Evolutionary conservation across 2,797 vertebrate species (phyloP).

Genomic region (Enteromius afrohamiltoni): DNA sequence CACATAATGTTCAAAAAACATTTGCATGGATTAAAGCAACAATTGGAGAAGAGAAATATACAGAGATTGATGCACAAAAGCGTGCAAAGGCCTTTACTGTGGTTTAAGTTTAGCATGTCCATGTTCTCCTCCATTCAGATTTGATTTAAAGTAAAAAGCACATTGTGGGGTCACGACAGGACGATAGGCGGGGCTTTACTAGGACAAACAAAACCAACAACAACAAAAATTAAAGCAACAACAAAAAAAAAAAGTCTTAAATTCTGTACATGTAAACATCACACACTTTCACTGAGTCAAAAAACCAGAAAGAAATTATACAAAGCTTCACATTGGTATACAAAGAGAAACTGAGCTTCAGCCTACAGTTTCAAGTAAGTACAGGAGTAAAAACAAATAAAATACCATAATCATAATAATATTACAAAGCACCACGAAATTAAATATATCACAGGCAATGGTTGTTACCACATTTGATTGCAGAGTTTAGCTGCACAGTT

Average conservation of each 20-base stretch:
- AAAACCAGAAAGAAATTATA: slow-evolving; percentile 93
- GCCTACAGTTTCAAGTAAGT: slow-evolving; percentile 81
- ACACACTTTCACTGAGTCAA: slow-evolving; percentile 99
- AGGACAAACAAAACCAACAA: slow-evolving; percentile 53
- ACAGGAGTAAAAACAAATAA: slow-evolving; percentile 80
- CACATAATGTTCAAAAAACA: not conserved
- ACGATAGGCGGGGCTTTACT: slow-evolving; percentile 42
- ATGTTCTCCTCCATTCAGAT: slow-evolving; percentile 38
- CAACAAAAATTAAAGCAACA: slow-evolving; percentile 59
- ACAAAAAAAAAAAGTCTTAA: slow-evolving; percentile 73
- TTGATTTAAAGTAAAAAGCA: slow-evolving; percentile 48
- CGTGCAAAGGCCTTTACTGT: slow-evolving; percentile 63
- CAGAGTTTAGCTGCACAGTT: slow-evolving; percentile 78
- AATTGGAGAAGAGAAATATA: slow-evolving; percentile 40
- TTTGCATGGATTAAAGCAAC: slow-evolving; percentile 26
- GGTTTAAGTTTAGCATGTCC: slow-evolving; percentile 53
- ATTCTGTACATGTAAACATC: slow-evolving; percentile 99
- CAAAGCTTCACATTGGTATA: slow-evolving; percentile 99
- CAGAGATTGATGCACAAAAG: slow-evolving; percentile 41
- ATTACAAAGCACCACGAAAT: slow-evolving; percentile 83
- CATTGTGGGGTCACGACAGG: slow-evolving; percentile 44
- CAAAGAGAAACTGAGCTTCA: slow-evolving; percentile 88
- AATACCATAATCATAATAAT: slow-evolving; percentile 77
- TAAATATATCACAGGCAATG: slow-evolving; percentile 82
- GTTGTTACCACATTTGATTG: slow-evolving; percentile 78